These are phyloP conservation scores for Troides aeacus DNA, from an alignment of 2,888 invertebrate genomes.

Conservation along the genomic window DNA sequence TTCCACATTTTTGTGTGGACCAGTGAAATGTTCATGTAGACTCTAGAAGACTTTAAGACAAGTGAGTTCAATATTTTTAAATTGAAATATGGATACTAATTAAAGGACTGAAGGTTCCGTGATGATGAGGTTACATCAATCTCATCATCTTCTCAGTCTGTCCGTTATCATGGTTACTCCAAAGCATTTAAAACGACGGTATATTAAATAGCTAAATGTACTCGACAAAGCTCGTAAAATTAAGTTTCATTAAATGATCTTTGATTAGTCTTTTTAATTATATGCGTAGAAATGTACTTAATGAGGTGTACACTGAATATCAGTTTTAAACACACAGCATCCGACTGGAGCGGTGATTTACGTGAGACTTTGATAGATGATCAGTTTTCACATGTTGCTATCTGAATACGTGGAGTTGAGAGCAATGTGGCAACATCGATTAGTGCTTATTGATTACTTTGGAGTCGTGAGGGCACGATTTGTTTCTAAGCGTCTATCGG, in stretches of 20 bases:
- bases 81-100: too few species aligned
- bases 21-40: too few species aligned
- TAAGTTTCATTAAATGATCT: neutral
- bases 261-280: neutral
- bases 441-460: slow-evolving; percentile 25
- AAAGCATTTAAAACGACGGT: too few species aligned
- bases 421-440: slow-evolving; percentile 20
- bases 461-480: slow-evolving; percentile 22
- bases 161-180: too few species aligned
- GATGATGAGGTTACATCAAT: too few species aligned
- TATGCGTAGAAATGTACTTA: slow-evolving; percentile 13
- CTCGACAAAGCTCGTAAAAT: too few species aligned
- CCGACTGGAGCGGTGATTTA: slow-evolving; percentile 23
- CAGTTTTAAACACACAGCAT: slow-evolving; percentile 13
- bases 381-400: slow-evolving; percentile 22
- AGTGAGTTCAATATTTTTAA: too few species aligned
- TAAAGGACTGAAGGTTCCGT: too few species aligned
- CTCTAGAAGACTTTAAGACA: too few species aligned
- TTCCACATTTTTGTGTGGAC: too few species aligned
- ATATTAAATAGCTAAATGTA: too few species aligned
- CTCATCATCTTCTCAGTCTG: too few species aligned
- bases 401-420: slow-evolving; percentile 20
- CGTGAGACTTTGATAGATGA: slow-evolving; percentile 28
- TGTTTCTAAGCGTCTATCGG: neutral
- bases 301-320: slow-evolving; percentile 16